A percentile compares a stretch with the other conserved stretches of the same genome.
These are phyloP conservation scores for Spinibarbus caldwelli DNA, from an alignment of 2,797 vertebrate genomes.

Conservation along the genomic window DNA sequence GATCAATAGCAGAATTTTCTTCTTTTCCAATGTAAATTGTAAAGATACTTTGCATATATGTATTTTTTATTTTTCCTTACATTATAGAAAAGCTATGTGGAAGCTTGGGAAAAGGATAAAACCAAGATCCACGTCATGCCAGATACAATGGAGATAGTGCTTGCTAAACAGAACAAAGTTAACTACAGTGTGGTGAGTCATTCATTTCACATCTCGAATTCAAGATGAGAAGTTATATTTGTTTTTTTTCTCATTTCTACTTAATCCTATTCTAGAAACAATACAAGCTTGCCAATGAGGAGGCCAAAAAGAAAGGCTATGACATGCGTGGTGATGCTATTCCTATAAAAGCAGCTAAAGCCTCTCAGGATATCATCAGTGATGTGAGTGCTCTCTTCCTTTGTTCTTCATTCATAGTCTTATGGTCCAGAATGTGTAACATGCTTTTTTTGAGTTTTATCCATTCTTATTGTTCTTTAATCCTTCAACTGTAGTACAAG, in stretches of 20 bases:
- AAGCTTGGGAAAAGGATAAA: slow-evolving; percentile 92
- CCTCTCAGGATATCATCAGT: slow-evolving; percentile 87
- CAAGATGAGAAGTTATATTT: neutral
- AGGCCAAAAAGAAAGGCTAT: slow-evolving; percentile 88
- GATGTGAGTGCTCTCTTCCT: slow-evolving; percentile 80
- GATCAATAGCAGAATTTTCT: neutral
- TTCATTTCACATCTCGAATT: neutral
- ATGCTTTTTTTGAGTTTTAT: neutral
- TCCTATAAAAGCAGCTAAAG: slow-evolving; percentile 86
- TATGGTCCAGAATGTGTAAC: neutral
- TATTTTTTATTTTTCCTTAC: neutral
- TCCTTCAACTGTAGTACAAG: slow-evolving; percentile 72
- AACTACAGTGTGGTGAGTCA: slow-evolving; percentile 85
- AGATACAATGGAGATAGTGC: slow-evolving; percentile 86
- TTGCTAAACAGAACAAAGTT: slow-evolving; percentile 84
- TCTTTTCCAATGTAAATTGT: neutral
- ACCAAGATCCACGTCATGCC: slow-evolving; percentile 89
- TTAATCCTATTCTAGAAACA: slow-evolving; percentile 77
- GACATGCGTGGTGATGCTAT: slow-evolving; percentile 86
- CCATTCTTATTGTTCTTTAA: slow-evolving; percentile 15
- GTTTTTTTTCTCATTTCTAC: neutral
- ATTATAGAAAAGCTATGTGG: slow-evolving; percentile 83
- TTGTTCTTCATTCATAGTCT: neutral
- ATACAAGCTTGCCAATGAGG: slow-evolving; percentile 86
- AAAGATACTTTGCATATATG: neutral